phyloP scores from a whole-genome alignment of 2,888 invertebrate genomes.

The Dyspetes luteomarginatus region DNA sequence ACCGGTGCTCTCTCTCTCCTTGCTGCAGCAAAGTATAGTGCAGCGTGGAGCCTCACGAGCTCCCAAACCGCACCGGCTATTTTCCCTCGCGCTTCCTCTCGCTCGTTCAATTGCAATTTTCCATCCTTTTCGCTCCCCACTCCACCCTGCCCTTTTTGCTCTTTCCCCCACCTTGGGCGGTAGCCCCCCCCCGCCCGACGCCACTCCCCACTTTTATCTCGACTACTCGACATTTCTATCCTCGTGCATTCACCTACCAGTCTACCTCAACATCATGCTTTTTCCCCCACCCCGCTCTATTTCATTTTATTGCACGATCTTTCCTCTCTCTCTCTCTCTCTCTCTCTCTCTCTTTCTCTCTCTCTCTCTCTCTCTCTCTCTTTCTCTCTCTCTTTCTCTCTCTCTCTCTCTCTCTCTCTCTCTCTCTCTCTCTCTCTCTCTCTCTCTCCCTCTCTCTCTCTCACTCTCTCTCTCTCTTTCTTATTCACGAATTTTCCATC shows the following conservation, averaged over 20 bases:
- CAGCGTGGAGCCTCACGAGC: slow-evolving; percentile 16
- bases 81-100: slow-evolving; percentile 37
- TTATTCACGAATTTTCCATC: background rate
- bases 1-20: slow-evolving; percentile 11
- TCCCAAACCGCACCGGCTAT: slow-evolving; percentile 14
- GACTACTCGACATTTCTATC: slow-evolving; percentile 43
- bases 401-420: slow-evolving; percentile 15
- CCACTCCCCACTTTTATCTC: slow-evolving; percentile 44
- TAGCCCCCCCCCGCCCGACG: slow-evolving; percentile 26
- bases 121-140: background rate
- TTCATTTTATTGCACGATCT: background rate
- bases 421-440: slow-evolving; percentile 2
- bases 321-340: background rate
- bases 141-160: background rate
- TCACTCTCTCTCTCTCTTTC: slow-evolving; percentile 8
- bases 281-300: background rate
- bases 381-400: background rate
- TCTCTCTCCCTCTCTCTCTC: background rate
- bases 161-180: slow-evolving; percentile 29
- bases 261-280: slow-evolving; percentile 31
- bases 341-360: background rate
- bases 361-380: background rate
- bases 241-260: slow-evolving; percentile 48
- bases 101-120: slow-evolving; percentile 9
- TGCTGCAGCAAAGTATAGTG: slow-evolving; percentile 19